Evolutionary conservation across 2,113 vertebrate genomes (phyloP).

Genomic region (Mirza zaza): DNA sequence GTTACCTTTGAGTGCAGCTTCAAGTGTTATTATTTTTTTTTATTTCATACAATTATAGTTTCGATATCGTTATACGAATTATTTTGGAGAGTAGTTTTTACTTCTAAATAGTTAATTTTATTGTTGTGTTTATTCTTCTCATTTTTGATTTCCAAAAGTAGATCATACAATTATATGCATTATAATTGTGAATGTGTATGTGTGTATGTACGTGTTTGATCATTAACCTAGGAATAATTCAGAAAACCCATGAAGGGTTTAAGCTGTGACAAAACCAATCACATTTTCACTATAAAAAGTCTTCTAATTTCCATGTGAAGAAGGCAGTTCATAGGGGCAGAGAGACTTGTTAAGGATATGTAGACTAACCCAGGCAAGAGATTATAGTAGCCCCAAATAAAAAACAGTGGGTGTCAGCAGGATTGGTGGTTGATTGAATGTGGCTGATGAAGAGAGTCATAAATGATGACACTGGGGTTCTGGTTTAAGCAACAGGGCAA

Average conservation of each 20-base stretch:
- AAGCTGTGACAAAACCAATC: not conserved
- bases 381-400: not conserved
- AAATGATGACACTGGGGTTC: not conserved
- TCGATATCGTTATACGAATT: not conserved
- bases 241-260: not conserved
- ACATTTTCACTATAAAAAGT: not conserved
- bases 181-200: not conserved
- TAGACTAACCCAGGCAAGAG: not conserved
- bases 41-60: not conserved
- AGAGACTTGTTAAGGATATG: not conserved
- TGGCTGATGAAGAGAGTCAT: not conserved
- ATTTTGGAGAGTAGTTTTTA: not conserved
- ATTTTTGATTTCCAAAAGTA: slow-evolving; percentile 13
- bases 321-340: not conserved
- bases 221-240: not conserved
- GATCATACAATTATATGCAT: not conserved
- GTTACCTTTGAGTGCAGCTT: not conserved
- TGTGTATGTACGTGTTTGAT: not conserved
- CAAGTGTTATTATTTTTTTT: not conserved
- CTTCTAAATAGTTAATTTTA: not conserved
- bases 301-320: not conserved
- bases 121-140: not conserved
- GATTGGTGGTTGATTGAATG: not conserved
- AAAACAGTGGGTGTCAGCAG: not conserved
- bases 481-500: not conserved